Evolutionary conservation across 2,797 vertebrate genomes (phyloP).

Genomic region (Enteromius viviparus): DNA sequence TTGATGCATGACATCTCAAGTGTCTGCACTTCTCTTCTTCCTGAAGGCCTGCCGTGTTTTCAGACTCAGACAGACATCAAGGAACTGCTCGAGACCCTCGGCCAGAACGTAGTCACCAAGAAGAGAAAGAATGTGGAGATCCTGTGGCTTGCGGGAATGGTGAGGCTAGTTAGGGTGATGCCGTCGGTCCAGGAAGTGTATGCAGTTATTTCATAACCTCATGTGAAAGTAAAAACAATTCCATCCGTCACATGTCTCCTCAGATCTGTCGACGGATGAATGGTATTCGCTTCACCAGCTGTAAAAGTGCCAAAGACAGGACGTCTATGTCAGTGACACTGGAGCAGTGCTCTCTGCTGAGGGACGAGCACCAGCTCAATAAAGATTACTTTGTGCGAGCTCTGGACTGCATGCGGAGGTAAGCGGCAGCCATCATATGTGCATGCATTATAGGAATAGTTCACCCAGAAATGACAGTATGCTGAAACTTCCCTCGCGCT

Average conservation of each 20-base stretch:
- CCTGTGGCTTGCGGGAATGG: constrained; percentile 92
- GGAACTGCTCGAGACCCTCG: constrained; percentile 93
- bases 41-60: constrained; percentile 89
- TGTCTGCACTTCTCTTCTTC: not conserved
- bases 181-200: not conserved
- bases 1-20: constrained; percentile 8
- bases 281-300: constrained; percentile 97
- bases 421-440: constrained; percentile 44
- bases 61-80: constrained; percentile 93
- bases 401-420: constrained; percentile 98
- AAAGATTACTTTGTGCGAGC: constrained; percentile 94
- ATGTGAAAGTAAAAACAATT: not conserved
- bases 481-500: not conserved
- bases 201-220: not conserved
- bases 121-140: constrained; percentile 99
- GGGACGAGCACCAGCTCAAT: constrained; percentile 94
- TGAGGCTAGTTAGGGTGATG: constrained; percentile 68
- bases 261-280: constrained; percentile 97
- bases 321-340: constrained; percentile 98
- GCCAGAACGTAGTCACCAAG: constrained; percentile 94
- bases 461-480: not conserved
- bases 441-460: not conserved
- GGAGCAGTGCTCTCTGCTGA: constrained; percentile 93
- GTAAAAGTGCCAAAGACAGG: constrained; percentile 99
- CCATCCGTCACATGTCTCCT: not conserved